Evolutionary conservation across 2,113 vertebrate genomes (phyloP), one percentile per base, ranked within the genome.

Genomic region (Cavia aperea): DNA sequence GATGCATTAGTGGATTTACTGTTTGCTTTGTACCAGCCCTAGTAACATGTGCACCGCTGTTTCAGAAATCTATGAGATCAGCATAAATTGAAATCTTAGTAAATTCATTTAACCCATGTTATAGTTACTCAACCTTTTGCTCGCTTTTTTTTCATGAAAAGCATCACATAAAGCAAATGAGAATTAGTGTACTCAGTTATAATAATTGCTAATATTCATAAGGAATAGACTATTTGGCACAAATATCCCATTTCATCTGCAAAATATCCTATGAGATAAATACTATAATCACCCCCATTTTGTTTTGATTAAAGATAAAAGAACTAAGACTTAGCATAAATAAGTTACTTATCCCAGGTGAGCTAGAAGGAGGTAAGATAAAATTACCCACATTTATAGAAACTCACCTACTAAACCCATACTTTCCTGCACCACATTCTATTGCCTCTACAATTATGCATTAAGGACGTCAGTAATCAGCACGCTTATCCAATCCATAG

Each of bases 81-180:
- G 16, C 33, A 91, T 49, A 88, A 58, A 77, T 66, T 56, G 39
- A 92, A 94, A 92, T 84, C 33, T 79, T 73, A 33, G 7, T 75
- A 82, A 95, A 86, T 66, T 86, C 21, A 81, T 51, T 93, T 88
- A 72, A 58, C 6, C n/a, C 85, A n/a, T 63, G 2, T 49, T 58
- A 86, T 70, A 1, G 14, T 92, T 90, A 62, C 29, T 39, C 46
- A 82, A 65, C 4, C 12, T 83, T 82, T 90, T 83, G 78, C 5
- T 87, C 16, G 73, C 39, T 39, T 29, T 43, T 90, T 92, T 88
- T 70, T 51, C 15, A n/a, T 36, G 33, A 81, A 88, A 95, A 94
- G 26, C 26, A 43, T 56, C 46, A 16, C 36, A 51, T n/a, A 10
- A 88, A 54, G 51, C 65, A 56, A 91, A 82, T 58, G 31, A 86